Conservation (phyloP, 2,888 invertebrate species). For the Apeira syringaria region DNA sequence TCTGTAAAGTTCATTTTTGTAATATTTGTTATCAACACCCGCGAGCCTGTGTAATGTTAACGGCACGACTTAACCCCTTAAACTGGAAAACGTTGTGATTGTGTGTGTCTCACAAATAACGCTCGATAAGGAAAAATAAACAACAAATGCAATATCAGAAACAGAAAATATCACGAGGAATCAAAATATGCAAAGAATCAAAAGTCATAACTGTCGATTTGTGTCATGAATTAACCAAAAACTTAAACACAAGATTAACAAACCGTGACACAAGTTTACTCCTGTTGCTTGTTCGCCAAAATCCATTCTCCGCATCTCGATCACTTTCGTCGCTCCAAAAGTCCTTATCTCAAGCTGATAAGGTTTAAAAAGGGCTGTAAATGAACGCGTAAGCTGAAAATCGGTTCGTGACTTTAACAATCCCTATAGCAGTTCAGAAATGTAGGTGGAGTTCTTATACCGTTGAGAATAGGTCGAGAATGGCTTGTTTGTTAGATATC, state of each 20-base stretch:
- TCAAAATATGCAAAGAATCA: background rate
- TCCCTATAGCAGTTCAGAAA: background rate
- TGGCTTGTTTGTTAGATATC: constrained; percentile 6
- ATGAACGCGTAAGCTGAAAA: constrained; percentile 29
- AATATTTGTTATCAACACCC: too few species aligned
- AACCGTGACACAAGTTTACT: constrained; percentile 76
- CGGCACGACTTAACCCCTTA: too few species aligned
- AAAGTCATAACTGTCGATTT: constrained; percentile 22
- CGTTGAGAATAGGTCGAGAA: constrained; percentile 8
- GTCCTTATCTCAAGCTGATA: constrained; percentile 37
- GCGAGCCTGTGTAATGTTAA: too few species aligned
- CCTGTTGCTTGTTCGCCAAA: constrained; percentile 74
- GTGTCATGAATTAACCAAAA: constrained; percentile 52
- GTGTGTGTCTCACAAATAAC: too few species aligned
- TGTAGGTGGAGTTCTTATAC: background rate
- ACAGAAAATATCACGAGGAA: too few species aligned
- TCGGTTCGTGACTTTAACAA: constrained; percentile 19
- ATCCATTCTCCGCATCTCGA: constrained; percentile 62
- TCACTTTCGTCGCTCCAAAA: constrained; percentile 23
- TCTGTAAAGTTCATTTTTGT: too few species aligned
- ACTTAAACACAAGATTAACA: constrained; percentile 71
- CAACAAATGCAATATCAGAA: too few species aligned
- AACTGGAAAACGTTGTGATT: too few species aligned
- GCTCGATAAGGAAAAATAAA: too few species aligned
- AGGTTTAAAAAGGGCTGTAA: constrained; percentile 32